Base-by-base conservation (phyloP, 2,113 vertebrate genomes). In the Maccullochella peelii region DNA sequence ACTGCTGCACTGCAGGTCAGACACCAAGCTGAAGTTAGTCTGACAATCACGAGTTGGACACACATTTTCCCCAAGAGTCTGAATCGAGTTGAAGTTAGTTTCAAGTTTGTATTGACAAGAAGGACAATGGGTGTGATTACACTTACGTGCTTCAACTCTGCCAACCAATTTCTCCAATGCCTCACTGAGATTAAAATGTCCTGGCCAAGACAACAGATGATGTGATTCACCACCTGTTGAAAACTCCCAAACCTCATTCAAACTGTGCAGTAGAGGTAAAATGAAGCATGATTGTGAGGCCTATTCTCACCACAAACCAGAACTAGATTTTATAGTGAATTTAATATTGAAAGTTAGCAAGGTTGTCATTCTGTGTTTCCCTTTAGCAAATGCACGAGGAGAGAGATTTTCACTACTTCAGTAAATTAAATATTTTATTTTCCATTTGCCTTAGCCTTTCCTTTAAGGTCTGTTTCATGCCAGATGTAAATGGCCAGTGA, bases 401-500 rank as follows among this genome's bases (percentile, higher is more conserved):
- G 30, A 23, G 44, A 61, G 25, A 40, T 57, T 55, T 74, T 59
- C 52, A 80, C 70, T 21, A 30, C 74, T 86, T 68, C 16, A 61
- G 27, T 44, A 52, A 69, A 55, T 71, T 42, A 73, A 82, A 70
- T 82, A 67, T 70, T 85, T 81, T 79, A 67, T 58, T 87, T 87
- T 83, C 50, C 69, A 69, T 78, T 83, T 72, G n/a, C 42, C 72
- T 72, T 71, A 27, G 71, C 20, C 10, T 72, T 76, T 79, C 25
- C 33, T 70, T 44, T n/a, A 30, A 42, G 40, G 23, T 59, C 58
- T 12, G 40, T 44, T 68, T 66, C 30, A n/a, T 33, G 83, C 82
- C 80, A 83, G 36, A 73, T 49, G 33, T 71, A 78, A 93, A 89
- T 42, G 83, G 90, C 89, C 84, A 87, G 87, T 85, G 74, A 91